These are phyloP conservation scores for Peromyscus attwateri DNA, from an alignment of 2,797 vertebrate genomes.

Conservation along the genomic window DNA sequence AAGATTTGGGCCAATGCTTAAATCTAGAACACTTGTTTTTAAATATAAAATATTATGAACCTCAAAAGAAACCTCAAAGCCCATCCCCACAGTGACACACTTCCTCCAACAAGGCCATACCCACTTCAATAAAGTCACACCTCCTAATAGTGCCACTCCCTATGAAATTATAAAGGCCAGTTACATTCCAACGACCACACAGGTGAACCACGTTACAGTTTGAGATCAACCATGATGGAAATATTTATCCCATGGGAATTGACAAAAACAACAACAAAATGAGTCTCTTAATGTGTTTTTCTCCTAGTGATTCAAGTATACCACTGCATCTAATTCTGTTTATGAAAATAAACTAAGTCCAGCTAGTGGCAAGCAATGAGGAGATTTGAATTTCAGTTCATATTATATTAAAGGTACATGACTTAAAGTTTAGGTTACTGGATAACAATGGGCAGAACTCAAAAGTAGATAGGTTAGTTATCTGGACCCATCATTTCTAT, in stretches of 20 bases:
- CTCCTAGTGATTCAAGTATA: neutral
- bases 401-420: neutral
- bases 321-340: neutral
- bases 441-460: neutral
- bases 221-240: neutral
- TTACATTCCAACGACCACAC: neutral
- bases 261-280: neutral
- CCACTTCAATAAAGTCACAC: too few relatives aligned
- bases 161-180: neutral
- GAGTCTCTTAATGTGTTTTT: neutral
- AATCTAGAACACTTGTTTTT: slow-evolving; percentile 59
- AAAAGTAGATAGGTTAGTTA: neutral
- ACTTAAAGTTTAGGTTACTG: neutral
- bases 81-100: too few relatives aligned
- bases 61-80: neutral
- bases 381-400: neutral
- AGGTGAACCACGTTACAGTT: neutral
- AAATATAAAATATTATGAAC: slow-evolving; percentile 68
- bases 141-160: too few relatives aligned
- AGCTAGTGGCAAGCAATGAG: neutral
- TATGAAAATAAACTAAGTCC: slow-evolving; percentile 34
- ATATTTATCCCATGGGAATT: neutral
- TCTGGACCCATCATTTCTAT: neutral
- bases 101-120: too few relatives aligned
- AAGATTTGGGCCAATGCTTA: slow-evolving; percentile 76